Conservation (phyloP, 2,797 vertebrate genomes). For the Ispidina lecontei region DNA sequence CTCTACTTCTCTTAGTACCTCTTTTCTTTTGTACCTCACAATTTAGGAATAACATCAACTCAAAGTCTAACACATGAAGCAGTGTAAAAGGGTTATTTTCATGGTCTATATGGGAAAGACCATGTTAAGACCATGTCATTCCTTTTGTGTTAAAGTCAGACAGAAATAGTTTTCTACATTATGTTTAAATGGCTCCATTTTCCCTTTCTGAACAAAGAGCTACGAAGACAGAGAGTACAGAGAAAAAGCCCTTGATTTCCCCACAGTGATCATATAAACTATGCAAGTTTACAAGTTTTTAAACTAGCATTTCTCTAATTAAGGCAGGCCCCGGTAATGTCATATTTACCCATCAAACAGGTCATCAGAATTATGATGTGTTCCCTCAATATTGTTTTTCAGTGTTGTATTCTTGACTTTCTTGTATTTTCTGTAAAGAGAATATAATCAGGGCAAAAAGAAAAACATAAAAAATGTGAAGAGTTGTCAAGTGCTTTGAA, state of each 20-base stretch:
- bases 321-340: background rate
- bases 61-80: background rate
- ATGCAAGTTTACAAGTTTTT: background rate
- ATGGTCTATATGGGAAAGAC: background rate
- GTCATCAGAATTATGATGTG: background rate
- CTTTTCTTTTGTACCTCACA: background rate
- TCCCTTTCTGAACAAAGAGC: background rate
- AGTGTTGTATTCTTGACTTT: background rate
- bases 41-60: accelerated
- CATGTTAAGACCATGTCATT: too few relatives aligned
- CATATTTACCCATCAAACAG: background rate
- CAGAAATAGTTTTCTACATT: background rate
- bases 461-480: background rate
- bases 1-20: background rate
- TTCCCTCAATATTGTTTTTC: background rate
- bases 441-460: background rate
- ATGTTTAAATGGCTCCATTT: background rate
- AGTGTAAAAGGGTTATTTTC: background rate
- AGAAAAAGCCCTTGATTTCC: background rate
- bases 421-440: background rate
- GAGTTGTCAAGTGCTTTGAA: conserved; percentile 7
- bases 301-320: background rate
- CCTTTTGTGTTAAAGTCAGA: background rate
- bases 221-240: background rate
- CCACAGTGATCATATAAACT: background rate